Conservation (phyloP, 2,113 vertebrate species). For the Genyomyrus donnyi region DNA sequence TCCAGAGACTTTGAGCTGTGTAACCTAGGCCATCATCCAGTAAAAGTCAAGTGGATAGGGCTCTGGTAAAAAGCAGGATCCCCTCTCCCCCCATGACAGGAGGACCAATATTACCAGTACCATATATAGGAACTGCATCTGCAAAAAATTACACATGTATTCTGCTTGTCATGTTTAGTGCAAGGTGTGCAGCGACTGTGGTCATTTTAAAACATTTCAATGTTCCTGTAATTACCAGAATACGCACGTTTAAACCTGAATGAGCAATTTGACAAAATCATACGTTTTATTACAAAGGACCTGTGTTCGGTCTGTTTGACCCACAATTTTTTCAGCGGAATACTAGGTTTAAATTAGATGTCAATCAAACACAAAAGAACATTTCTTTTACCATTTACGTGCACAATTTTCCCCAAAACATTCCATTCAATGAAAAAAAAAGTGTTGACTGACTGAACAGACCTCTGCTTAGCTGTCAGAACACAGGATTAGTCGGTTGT, state of each 20-base stretch:
- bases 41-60: not conserved
- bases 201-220: not conserved
- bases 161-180: not conserved
- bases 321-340: not conserved
- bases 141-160: not conserved
- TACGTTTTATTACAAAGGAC: not conserved
- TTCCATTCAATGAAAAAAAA: not conserved
- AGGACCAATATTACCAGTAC: not conserved
- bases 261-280: not conserved
- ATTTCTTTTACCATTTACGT: not conserved
- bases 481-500: not conserved
- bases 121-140: not conserved
- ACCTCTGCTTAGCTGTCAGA: not conserved
- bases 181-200: not conserved
- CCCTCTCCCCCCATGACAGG: not conserved
- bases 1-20: not conserved
- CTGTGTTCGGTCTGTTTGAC: not conserved
- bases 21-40: not conserved
- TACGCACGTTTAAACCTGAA: not conserved
- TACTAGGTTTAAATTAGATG: not conserved
- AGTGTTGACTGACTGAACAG: not conserved
- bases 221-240: not conserved
- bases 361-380: conserved; percentile 6
- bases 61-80: not conserved
- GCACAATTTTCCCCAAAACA: conserved; percentile 1